These are phyloP conservation scores for Palythoa heliodiscus DNA, from an alignment of 92 coral and sea anemone species.

Conservation along the genomic window DNA sequence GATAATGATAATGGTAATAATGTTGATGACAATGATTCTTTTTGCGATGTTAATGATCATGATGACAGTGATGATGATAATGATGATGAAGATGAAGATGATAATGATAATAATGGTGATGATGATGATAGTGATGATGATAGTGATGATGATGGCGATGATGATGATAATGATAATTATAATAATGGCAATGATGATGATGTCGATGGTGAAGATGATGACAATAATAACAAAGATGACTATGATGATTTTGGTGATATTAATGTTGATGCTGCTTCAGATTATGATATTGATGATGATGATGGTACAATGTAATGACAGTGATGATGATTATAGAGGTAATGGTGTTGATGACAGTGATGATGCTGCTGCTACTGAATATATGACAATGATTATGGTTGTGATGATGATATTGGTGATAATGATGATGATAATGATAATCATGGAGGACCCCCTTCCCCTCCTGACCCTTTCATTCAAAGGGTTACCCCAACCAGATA, in stretches of 20 bases:
- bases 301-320: too few species aligned
- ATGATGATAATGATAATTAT: background rate
- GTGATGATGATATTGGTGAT: background rate
- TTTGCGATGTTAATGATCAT: too few species aligned
- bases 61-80: background rate
- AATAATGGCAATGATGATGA: background rate
- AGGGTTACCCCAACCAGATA: too few species aligned
- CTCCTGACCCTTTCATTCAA: too few species aligned
- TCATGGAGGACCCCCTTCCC: too few species aligned
- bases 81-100: background rate
- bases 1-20: background rate
- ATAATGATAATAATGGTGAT: background rate
- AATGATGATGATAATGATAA: background rate
- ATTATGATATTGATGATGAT: background rate
- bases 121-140: conserved; percentile 3
- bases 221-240: background rate
- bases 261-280: background rate
- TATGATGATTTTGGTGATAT: background rate
- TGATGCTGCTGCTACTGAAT: background rate
- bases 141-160: background rate
- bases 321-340: background rate
- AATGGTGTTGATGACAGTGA: too few species aligned
- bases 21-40: background rate
- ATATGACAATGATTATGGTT: background rate
- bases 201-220: background rate